phyloP scores from a whole-genome alignment of 2,888 invertebrate species.

The Cataglyphis albicans region DNA sequence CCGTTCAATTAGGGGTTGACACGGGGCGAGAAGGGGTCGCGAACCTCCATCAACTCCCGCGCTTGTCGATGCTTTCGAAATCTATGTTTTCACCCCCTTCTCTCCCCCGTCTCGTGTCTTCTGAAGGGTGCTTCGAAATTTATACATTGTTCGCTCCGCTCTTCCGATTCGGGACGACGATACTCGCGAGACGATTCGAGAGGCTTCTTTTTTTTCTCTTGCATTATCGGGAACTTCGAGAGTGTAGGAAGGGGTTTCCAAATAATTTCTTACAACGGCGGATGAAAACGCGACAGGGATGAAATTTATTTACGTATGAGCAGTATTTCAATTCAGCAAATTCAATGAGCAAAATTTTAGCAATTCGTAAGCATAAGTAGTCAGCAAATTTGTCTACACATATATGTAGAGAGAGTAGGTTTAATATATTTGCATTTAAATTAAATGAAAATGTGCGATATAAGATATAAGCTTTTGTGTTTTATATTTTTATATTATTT shows the following conservation, averaged over 20 bases:
- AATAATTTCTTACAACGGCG: constrained; percentile 61
- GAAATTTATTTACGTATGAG: constrained; percentile 40
- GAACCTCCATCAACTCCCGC: constrained; percentile 56
- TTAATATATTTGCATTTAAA: background rate
- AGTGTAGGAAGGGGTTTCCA: constrained; percentile 63
- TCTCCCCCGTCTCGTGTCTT: constrained; percentile 19
- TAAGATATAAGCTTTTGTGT: background rate
- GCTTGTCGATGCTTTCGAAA: constrained; percentile 77
- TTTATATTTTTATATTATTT: background rate
- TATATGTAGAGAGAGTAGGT: background rate
- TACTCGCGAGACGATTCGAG: constrained; percentile 73
- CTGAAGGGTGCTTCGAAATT: constrained; percentile 70
- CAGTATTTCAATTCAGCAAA: background rate
- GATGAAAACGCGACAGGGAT: constrained; percentile 49
- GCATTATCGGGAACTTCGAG: constrained; percentile 35
- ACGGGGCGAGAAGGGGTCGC: constrained; percentile 71
- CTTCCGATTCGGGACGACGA: constrained; percentile 73
- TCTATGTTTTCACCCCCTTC: constrained; percentile 73
- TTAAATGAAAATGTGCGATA: background rate
- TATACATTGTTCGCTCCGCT: constrained; percentile 72
- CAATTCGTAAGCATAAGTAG: background rate
- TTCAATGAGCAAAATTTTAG: background rate
- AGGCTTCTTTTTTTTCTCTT: constrained; percentile 58
- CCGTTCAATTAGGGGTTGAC: constrained; percentile 85
- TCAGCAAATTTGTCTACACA: background rate